Evolutionary conservation across 2,797 vertebrate genomes (phyloP).

Genomic region (Cossypha niveicapilla): DNA sequence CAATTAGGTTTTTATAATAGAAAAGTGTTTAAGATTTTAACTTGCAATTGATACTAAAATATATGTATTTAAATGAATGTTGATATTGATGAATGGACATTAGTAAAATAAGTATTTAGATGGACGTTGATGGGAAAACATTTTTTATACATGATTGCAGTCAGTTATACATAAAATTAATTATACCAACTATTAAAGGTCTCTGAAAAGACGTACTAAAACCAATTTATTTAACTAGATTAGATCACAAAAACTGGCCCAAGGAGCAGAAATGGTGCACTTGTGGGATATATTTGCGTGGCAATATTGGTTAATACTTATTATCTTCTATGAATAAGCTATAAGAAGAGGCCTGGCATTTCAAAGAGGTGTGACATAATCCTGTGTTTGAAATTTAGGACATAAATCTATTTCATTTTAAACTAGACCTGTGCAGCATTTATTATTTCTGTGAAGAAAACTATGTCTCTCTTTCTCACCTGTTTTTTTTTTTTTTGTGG

Average conservation of each 20-base stretch:
- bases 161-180: background rate
- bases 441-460: background rate
- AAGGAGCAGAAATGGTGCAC: background rate
- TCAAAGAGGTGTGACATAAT: background rate
- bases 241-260: background rate
- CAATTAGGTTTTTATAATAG: background rate
- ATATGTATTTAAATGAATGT: background rate
- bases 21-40: background rate
- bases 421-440: background rate
- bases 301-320: background rate
- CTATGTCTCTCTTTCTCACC: accelerated
- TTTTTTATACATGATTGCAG: background rate
- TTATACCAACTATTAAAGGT: background rate
- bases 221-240: background rate
- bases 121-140: background rate
- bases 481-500: background rate
- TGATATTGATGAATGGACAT: background rate
- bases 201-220: background rate
- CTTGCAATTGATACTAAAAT: background rate
- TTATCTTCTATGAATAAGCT: background rate
- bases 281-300: background rate
- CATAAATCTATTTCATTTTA: background rate
- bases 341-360: background rate
- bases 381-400: background rate
- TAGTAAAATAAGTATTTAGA: background rate